Evolutionary conservation across 2,113 vertebrate genomes (phyloP), one percentile per base, ranked within the genome.

Genomic region (Oryzias celebensis): DNA sequence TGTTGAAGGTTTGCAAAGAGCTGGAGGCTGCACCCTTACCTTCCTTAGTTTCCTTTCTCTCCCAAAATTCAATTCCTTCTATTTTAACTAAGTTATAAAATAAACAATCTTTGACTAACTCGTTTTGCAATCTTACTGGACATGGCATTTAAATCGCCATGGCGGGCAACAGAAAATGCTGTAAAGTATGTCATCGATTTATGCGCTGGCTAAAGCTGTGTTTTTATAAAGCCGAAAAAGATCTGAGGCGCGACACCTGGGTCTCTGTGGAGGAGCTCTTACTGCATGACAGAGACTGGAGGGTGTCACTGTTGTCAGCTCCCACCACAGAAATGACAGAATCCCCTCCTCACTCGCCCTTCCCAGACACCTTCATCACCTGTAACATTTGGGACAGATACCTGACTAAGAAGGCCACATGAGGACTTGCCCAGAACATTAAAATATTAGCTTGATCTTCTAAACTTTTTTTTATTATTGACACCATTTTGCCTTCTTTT

Each of bases 191-290:
- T 62, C 78, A 84, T 85, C 73, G 85, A 86, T 86, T 80, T 80
- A 70, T 62, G 73, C 73, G 14, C 57, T 51, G 81, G 73, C 75
- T 62, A 58, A 82, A 68, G 60, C 57, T 28, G 58, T 63, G 65
- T 81, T 87, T 87, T 85, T 84, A 84, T 86, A 79, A 86, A 88
- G 78, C 81, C 44, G 55, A 72, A 79, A 81, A 81, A 85, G 70
- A 86, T 83, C 77, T 71, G 77, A 85, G 69, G 87, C 71, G 80
- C 72, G 16, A 53, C 73, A 77, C 77, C 74, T 84, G 81, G 68
- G 85, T 82, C 81, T 88, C 80, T 58, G 45, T 77, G 77, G 79
- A 88, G 80, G 87, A 82, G 73, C 81, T 82, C 78, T 79, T 79
- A 71, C 77, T 86, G 71, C 62, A 64, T 78, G 77, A 88, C 81